Conservation (phyloP, 2,797 vertebrate species). For the Labeo calbasu region DNA sequence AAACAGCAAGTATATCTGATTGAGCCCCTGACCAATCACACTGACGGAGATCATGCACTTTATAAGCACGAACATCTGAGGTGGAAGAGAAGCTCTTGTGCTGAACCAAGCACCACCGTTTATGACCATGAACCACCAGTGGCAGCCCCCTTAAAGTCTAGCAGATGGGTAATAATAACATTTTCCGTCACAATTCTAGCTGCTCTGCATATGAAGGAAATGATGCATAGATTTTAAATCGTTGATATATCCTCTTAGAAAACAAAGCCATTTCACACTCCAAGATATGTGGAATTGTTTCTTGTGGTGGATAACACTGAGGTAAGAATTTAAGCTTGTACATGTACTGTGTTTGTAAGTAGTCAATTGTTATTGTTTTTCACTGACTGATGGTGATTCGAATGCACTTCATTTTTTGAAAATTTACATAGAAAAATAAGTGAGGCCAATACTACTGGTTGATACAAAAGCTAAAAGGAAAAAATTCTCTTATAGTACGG, state of each 20-base stretch:
- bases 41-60: constrained; percentile 75
- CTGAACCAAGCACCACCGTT: constrained; percentile 57
- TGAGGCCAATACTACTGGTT: background rate
- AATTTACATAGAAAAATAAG: constrained; percentile 6
- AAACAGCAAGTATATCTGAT: constrained; percentile 81
- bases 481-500: constrained; percentile 51
- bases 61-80: constrained; percentile 79
- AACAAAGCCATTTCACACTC: constrained; percentile 58
- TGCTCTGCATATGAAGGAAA: background rate
- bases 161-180: constrained; percentile 72
- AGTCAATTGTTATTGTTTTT: constrained; percentile 8
- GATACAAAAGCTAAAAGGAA: background rate
- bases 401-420: no score
- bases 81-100: constrained; percentile 65
- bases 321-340: constrained; percentile 69
- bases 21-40: constrained; percentile 78
- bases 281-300: constrained; percentile 84
- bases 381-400: background rate
- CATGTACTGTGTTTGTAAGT: background rate
- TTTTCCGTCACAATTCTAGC: background rate
- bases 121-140: constrained; percentile 71
- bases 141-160: constrained; percentile 76
- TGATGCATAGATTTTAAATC: background rate
- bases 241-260: constrained; percentile 67
- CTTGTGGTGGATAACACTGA: constrained; percentile 86